Base-by-base conservation (phyloP, 2,797 vertebrate species). In the Champsocephalus esox region DNA sequence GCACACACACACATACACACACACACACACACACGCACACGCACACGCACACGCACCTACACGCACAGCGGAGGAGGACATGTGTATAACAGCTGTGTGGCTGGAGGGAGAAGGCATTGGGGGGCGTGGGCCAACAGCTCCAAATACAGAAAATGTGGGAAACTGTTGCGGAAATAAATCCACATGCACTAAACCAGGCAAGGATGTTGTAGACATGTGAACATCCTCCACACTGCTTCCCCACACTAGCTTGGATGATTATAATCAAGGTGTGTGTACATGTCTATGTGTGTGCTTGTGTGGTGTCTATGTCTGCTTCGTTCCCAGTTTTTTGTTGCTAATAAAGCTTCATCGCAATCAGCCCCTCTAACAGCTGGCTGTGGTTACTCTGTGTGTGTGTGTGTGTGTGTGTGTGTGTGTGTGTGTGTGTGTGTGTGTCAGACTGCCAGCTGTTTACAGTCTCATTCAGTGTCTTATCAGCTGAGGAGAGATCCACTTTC, bases 41-140 rank as follows among this genome's bases (percentile, higher is more conserved):
- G 16, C 45, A 59, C 77, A 73, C 24, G n/a, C 48, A 46, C 45
- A 16, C 45, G 21, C 77, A 73, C 48, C 58, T 66, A 73, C 59
- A 65, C 78, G 84, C 79, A 81, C 9, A 69, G 4, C 19, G 77
- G 44, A 87, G 89, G 86, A 88, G 91, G 90, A 92, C 94, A 94
- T 92, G 88, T 89, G 68, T 84, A 87, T 85, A 87, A 70, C 93
- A 93, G 92, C 90, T 91, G 91, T 91, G 91, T 92, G 74, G 58
- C 74, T 77, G 66, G 51, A 83, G 66, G 77, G 58, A 48, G 73
- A 66, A 79, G 72, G 59, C 77, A 77, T 83, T 69, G 44, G 46
- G 73, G 63, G 66, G 16, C 55, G 43, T 32, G 34, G 74, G 74
- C 56, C 52, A 32, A 38, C 14, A 13, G 21, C 60, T 82, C 71